These are phyloP conservation scores for Rhinichthys klamathensis DNA, from an alignment of 2,113 vertebrate species.

Conservation along the genomic window DNA sequence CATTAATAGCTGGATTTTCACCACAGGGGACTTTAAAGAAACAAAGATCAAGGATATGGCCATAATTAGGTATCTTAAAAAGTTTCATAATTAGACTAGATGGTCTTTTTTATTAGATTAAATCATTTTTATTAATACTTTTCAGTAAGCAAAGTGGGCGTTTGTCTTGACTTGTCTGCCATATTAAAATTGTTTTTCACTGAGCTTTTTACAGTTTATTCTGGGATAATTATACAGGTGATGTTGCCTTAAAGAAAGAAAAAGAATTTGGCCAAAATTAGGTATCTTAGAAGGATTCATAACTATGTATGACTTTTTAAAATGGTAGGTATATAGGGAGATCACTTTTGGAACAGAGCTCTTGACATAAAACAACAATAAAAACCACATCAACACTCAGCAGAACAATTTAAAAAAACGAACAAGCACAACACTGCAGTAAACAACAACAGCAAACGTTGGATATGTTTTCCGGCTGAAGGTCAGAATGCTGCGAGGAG, in stretches of 20 bases:
- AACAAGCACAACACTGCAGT: neutral
- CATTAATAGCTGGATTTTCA: no score
- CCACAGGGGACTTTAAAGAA: no score
- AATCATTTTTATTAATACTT: no score
- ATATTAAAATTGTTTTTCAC: neutral
- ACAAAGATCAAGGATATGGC: no score
- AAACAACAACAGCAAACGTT: neutral
- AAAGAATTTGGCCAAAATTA: neutral
- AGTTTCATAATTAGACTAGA: no score
- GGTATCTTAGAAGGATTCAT: neutral
- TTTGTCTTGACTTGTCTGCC: neutral
- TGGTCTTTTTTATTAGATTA: no score
- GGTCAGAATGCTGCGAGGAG: conserved; percentile 20
- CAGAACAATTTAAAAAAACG: neutral
- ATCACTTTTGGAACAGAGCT: neutral
- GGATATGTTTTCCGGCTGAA: neutral
- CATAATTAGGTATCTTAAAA: no score
- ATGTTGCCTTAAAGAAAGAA: neutral
- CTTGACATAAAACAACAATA: neutral
- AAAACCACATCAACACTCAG: neutral
- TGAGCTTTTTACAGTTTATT: neutral
- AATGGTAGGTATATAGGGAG: neutral
- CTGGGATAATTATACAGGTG: neutral
- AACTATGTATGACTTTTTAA: neutral
- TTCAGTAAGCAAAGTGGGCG: no score